A percentile compares a stretch with the other conserved stretches of the same genome.
Conservation (phyloP, 2,113 vertebrate species). For the Aythya baeri region DNA sequence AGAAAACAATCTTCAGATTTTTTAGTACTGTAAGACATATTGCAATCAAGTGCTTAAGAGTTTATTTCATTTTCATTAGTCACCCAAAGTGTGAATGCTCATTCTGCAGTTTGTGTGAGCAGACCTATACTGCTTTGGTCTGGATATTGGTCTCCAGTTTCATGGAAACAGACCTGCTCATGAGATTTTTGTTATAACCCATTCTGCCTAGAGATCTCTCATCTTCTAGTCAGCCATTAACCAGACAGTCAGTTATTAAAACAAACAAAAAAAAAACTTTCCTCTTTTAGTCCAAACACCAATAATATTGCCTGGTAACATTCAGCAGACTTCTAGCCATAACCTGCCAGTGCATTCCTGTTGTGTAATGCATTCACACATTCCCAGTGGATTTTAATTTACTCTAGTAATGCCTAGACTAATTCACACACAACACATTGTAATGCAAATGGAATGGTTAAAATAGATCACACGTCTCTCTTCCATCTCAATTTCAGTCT, state of each 20-base stretch:
- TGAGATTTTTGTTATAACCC: background rate
- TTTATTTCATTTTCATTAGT: background rate
- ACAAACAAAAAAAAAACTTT: background rate
- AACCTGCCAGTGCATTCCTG: constrained; percentile 12
- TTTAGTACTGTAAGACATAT: background rate
- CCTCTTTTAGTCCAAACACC: background rate
- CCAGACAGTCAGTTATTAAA: background rate
- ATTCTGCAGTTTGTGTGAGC: background rate
- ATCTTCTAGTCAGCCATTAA: background rate
- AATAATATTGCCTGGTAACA: constrained; percentile 10
- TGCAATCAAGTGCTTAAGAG: background rate
- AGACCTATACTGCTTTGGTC: background rate
- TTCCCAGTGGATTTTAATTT: constrained; percentile 62
- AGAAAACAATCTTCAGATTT: background rate
- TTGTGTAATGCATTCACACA: constrained; percentile 13
- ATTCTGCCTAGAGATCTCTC: background rate
- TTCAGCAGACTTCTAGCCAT: background rate
- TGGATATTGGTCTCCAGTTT: background rate
- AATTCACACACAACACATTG: constrained; percentile 52
- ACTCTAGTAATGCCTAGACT: constrained; percentile 16
- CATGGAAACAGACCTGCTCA: background rate
- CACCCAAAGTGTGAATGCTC: background rate
- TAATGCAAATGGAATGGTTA: constrained; percentile 78
- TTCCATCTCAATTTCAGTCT: constrained; percentile 72
- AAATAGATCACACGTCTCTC: constrained; percentile 76